phyloP scores from a whole-genome alignment of 2,888 invertebrate species.

The Neoaliturus tenellus region DNA sequence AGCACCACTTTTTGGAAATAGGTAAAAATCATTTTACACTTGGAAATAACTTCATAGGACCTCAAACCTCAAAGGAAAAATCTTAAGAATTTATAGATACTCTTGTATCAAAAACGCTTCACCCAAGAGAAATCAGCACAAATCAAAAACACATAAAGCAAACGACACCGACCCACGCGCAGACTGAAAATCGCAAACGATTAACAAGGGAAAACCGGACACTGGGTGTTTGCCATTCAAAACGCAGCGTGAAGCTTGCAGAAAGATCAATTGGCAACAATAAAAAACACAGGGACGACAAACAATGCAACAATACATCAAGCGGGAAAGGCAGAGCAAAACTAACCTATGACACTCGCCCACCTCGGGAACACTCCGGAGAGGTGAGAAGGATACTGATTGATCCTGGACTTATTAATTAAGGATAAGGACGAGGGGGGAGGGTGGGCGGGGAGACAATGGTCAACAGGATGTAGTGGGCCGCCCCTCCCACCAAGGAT shows the following conservation, averaged over 20 bases:
- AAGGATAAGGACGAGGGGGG: conserved; percentile 4
- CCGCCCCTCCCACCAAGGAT: neutral
- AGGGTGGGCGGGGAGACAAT: conserved; percentile 5
- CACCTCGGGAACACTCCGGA: neutral
- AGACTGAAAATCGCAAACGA: neutral
- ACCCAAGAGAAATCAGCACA: neutral
- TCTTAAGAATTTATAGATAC: no score
- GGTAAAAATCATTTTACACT: no score
- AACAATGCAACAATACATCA: conserved; percentile 36
- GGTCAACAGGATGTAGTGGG: conserved; percentile 37
- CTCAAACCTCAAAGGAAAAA: no score
- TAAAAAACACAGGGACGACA: neutral
- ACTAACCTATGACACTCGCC: conserved; percentile 36
- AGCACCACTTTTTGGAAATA: no score
- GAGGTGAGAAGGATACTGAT: conserved; percentile 25
- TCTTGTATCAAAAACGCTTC: no score
- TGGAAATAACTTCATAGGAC: no score
- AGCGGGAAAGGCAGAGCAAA: conserved; percentile 24
- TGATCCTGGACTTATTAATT: conserved; percentile 41
- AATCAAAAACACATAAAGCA: neutral
- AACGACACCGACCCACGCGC: conserved; percentile 1
- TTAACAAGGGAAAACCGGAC: conserved; percentile 6
- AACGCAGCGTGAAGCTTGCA: conserved; percentile 14
- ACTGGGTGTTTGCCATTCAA: neutral
- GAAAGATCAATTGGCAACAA: conserved; percentile 26